Base-by-base conservation (phyloP, 2,113 vertebrate species). In the Chitala chitala region DNA sequence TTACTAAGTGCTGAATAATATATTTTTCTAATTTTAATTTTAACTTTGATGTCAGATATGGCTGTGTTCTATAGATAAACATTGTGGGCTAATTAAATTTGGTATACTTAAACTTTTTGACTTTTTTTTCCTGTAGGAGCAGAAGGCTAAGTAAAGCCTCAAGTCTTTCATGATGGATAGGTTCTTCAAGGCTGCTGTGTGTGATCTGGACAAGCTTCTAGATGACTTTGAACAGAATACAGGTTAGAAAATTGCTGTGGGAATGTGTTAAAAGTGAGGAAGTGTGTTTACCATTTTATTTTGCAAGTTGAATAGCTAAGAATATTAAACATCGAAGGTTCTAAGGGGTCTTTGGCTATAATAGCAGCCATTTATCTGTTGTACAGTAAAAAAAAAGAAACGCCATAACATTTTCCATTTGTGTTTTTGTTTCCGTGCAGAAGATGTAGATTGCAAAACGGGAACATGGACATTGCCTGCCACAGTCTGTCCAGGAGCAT, bases 131-230 rank as follows among this genome's bases (percentile, higher is more conserved):
- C 76, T 81, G 2, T 70, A 92, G 90, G 78, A 66, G 79, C 77
- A 73, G 78, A 79, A 74, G 74, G 69, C 76, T 84, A 55, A 83
- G 78, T 66, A 72, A 33, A 48, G 80, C 51, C 36, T 17, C 72
- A 42, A 42, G 77, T 50, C 77, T 76, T 55, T 68, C 86, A 95
- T 85, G 82, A 99, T 99, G 97, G 97, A 99, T 79, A 96, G 87
- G 89, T 98, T 94, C 82, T 99, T 99, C 84, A 96, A 94, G 88
- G 95, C 97, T 79, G 96, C 95, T 63, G 94, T 98, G 70, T 94
- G 91, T 86, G 95, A 98, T 83, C 82, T 99, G 87, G 97, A 99
- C 89, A 99, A 95, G 80, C 87, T 99, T 38, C 93, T 99, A 0
- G 95, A 99, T 84, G 96, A 99, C 85, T 98, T 99, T 87, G 97